Evolutionary conservation across 2,888 invertebrate genomes (phyloP), one percentile per base, ranked within the genome.

Genomic region (Beris morrisii): DNA sequence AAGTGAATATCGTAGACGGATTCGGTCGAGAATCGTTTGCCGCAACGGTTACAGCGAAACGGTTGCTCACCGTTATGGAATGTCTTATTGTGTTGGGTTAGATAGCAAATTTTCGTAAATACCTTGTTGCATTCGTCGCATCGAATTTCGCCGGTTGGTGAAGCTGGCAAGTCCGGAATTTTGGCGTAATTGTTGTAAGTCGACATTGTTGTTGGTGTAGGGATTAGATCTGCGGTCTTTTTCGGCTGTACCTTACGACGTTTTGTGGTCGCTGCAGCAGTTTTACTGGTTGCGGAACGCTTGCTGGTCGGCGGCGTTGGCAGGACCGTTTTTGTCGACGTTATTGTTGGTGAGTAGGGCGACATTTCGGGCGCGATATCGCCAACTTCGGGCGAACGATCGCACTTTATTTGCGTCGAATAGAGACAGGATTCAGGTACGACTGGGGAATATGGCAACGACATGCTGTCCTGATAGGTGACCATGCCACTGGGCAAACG

Each of bases 71-170:
- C 93, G 70, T 88, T 87, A 79, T 95, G 94, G 81, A 92, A 92
- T 72, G 91, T 91, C 79, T 93, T 93, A 81, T 92, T 92, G 81
- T 95, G 94, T 78, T 94, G 94, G 61, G 93, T 94, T 66, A 94
- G 83, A 78, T 94, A 94, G 79, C 94, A 94, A 58, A 90, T 88
- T 75, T 90, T 91, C 78, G 91, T 91, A 82, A 94, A 94, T 50
- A 87, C 82, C 79, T 93, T 93, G 78, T 90, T 87, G 81, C 94
- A 95, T 75, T 90, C 88, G 75, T 87, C 84, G 80, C 93, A 94
- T 80, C 89, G 90, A 78, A 79, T 76, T 48, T 78, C 74, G 1
- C 78, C 77, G 56, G 75, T 74, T 43, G 75, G 73, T 66, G 52
- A 43, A 43, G 45, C 58, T 6, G 45, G 53, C 13, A 38, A 44